Conservation (phyloP, 2,113 vertebrate species). For the Pelodiscus sinensis region DNA sequence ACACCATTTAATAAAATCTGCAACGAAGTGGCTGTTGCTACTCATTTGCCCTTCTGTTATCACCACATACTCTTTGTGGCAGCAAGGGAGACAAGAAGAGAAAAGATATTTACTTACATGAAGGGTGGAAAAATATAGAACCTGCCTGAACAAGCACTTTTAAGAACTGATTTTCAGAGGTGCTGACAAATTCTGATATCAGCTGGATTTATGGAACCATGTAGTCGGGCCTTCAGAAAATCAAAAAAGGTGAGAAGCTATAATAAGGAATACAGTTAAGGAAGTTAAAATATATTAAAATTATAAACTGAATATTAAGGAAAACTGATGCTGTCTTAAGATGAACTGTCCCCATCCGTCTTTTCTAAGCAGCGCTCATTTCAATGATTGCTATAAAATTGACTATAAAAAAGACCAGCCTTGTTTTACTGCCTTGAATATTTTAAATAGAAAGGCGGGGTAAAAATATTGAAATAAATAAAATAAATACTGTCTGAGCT, state of each 20-base stretch:
- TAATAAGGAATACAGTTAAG: background rate
- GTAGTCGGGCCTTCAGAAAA: background rate
- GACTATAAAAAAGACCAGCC: background rate
- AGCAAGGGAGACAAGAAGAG: background rate
- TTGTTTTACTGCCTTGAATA: background rate
- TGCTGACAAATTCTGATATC: background rate
- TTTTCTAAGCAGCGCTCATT: background rate
- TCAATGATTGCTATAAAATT: background rate
- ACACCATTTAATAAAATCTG: background rate
- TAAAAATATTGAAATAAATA: no score
- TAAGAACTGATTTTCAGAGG: background rate
- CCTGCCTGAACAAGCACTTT: background rate
- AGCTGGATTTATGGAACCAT: background rate
- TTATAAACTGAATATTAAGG: background rate
- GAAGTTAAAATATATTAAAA: background rate
- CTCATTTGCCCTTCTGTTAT: background rate
- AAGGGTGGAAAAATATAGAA: background rate
- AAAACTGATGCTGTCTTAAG: background rate
- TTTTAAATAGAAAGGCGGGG: no score
- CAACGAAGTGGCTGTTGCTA: background rate
- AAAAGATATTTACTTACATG: background rate
- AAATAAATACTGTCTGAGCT: background rate
- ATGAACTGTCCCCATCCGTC: background rate
- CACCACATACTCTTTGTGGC: background rate
- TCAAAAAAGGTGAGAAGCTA: background rate